A percentile compares a stretch with the other conserved stretches of the same genome.
Evolutionary conservation across 2,888 invertebrate species (phyloP).

Genomic region (Harmothoe impar): DNA sequence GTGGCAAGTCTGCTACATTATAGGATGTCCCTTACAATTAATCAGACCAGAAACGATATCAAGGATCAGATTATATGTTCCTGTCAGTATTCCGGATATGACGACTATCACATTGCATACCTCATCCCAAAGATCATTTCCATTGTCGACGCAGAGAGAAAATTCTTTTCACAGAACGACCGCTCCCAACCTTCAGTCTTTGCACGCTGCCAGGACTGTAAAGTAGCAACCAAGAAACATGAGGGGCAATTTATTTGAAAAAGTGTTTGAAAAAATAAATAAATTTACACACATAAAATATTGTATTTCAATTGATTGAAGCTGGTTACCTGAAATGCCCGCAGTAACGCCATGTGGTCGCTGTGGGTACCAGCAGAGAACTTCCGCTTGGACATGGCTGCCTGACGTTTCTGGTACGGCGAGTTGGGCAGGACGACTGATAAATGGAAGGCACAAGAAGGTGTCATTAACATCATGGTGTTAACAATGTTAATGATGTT

Average conservation of each 20-base stretch:
- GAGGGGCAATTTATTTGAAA: no score
- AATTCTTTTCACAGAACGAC: slow-evolving; percentile 90
- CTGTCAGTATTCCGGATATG: no score
- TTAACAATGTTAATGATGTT: not conserved
- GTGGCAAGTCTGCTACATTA: no score
- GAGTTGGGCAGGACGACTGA: slow-evolving; percentile 87
- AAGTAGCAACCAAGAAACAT: not conserved
- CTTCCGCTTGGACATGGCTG: slow-evolving; percentile 87
- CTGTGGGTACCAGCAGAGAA: slow-evolving; percentile 91
- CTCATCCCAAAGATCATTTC: slow-evolving; percentile 94
- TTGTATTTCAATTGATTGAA: no score
- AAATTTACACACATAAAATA: no score
- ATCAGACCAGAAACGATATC: no score
- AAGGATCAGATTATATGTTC: no score
- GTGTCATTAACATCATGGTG: not conserved
- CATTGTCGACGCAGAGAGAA: slow-evolving; percentile 92
- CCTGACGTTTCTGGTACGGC: slow-evolving; percentile 87
- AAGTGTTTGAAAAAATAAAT: no score
- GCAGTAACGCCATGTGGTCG: slow-evolving; percentile 93
- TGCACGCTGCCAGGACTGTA: slow-evolving; percentile 87
- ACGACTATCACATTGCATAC: slow-evolving; percentile 71
- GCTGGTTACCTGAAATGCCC: slow-evolving; percentile 91
- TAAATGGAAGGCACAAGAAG: slow-evolving; percentile 58
- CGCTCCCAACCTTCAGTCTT: slow-evolving; percentile 88
- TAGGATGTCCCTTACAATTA: no score